Conservation (phyloP, 2,797 vertebrate genomes). For the Moxostoma hubbsi region DNA sequence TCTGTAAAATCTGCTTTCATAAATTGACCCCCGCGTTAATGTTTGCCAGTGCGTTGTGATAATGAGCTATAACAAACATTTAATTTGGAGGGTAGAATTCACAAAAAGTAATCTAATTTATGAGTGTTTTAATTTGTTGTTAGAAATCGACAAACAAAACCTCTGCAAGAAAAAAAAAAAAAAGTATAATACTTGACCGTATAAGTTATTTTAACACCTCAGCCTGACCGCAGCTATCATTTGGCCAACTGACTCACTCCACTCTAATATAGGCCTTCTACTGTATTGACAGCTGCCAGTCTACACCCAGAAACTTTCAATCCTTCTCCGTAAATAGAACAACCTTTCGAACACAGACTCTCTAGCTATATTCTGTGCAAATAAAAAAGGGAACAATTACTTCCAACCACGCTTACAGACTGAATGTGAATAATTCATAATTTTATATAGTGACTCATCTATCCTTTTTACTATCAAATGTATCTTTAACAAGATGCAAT, state of each 20-base stretch:
- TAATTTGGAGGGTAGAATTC: too few species aligned
- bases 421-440: neutral
- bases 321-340: neutral
- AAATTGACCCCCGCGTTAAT: too few species aligned
- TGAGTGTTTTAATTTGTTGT: too few species aligned
- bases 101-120: too few species aligned
- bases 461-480: neutral
- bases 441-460: constrained; percentile 8
- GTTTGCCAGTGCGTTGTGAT: too few species aligned
- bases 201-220: constrained; percentile 23
- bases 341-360: constrained; percentile 7
- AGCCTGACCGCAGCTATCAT: constrained; percentile 3
- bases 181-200: constrained; percentile 8
- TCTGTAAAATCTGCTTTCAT: too few species aligned
- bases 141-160: too few species aligned
- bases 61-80: too few species aligned
- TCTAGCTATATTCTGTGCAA: neutral
- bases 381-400: neutral
- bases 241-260: constrained; percentile 8
- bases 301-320: neutral
- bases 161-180: too few species aligned
- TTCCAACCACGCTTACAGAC: neutral
- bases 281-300: constrained; percentile 10
- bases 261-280: neutral
- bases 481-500: too few species aligned